A percentile compares a stretch with the other conserved stretches of the same genome.
Evolutionary conservation across 2,888 invertebrate genomes (phyloP).

Genomic region (Trypoxylon attenuatum): DNA sequence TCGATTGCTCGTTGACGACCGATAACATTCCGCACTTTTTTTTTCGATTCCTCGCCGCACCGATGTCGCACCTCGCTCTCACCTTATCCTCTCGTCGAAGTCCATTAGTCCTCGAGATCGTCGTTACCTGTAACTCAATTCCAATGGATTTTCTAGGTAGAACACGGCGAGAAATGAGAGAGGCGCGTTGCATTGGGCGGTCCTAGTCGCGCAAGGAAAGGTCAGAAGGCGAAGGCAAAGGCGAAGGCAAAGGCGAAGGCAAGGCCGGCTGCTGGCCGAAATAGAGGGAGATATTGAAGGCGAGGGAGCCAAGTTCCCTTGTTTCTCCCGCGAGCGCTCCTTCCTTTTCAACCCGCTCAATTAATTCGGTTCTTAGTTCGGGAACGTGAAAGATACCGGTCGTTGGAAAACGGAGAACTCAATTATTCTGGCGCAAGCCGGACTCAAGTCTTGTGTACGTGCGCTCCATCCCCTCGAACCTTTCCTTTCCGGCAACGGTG

Average conservation of each 20-base stretch:
- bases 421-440: constrained; percentile 37
- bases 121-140: constrained; percentile 54
- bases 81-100: constrained; percentile 19
- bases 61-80: constrained; percentile 1
- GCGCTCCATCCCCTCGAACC: not conserved
- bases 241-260: too few relatives aligned
- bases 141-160: constrained; percentile 30
- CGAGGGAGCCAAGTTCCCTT: not conserved
- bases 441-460: constrained; percentile 11
- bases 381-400: constrained; percentile 39
- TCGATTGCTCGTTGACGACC: constrained; percentile 39
- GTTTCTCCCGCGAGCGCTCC: not conserved
- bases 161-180: constrained; percentile 14
- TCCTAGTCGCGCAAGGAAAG: constrained; percentile 11
- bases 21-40: constrained; percentile 42
- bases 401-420: constrained; percentile 45
- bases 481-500: constrained; percentile 5
- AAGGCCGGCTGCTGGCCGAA: too few relatives aligned
- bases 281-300: not conserved
- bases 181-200: not conserved
- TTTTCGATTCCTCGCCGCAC: not conserved
- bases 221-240: constrained; percentile 5
- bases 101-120: constrained; percentile 56
- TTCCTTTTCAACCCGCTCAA: constrained; percentile 35
- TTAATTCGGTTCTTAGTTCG: constrained; percentile 45